Evolutionary conservation across 2,888 invertebrate species (phyloP).

Genomic region (Ischnura elegans): DNA sequence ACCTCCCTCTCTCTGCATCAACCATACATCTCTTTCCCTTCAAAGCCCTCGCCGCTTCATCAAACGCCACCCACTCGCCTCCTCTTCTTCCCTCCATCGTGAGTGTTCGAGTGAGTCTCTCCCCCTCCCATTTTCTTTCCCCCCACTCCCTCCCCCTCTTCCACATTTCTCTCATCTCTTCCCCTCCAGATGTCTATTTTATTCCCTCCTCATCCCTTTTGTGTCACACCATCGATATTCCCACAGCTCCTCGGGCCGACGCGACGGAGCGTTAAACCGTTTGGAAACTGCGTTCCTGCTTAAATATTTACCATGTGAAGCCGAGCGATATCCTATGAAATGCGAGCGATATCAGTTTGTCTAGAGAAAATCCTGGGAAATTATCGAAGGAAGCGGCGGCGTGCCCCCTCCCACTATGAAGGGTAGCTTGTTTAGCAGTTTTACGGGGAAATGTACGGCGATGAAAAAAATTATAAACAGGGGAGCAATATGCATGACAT

Average conservation of each 20-base stretch:
- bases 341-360: neutral
- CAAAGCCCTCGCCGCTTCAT: neutral
- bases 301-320: neutral
- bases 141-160: neutral
- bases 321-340: neutral
- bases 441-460: too few relatives aligned
- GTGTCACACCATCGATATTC: neutral
- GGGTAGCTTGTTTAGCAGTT: too few relatives aligned
- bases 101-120: too few relatives aligned
- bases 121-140: neutral
- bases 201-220: neutral
- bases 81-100: too few relatives aligned
- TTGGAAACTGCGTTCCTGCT: neutral
- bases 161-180: neutral
- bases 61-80: neutral
- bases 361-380: neutral
- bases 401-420: too few relatives aligned
- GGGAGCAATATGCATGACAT: too few relatives aligned
- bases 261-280: too few relatives aligned
- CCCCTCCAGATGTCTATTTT: neutral
- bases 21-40: neutral
- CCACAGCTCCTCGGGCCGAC: neutral
- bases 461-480: too few relatives aligned
- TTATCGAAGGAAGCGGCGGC: neutral
- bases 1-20: neutral